Percentiles rank a stretch among this genome's conserved stretches.
phyloP scores from a whole-genome alignment of 2,797 vertebrate species.

The Masticophis lateralis region DNA sequence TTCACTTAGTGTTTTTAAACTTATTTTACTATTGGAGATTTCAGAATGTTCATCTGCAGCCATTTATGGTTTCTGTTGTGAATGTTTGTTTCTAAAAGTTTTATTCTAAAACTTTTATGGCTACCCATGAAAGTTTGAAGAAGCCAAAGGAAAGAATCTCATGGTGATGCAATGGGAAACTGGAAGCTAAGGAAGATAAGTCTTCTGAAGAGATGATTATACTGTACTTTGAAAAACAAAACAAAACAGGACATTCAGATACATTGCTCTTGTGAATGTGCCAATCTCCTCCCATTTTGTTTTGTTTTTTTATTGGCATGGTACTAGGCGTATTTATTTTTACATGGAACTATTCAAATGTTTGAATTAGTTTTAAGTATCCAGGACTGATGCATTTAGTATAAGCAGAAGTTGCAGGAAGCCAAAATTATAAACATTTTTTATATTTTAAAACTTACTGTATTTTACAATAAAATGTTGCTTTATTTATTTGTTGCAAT shows the following conservation, averaged over 20 bases:
- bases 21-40: not conserved
- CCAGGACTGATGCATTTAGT: not conserved
- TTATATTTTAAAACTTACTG: not conserved
- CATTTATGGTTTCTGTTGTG: not conserved
- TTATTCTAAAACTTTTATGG: not conserved
- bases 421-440: not conserved
- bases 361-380: not conserved
- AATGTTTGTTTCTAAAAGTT: not conserved
- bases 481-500: not conserved
- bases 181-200: not conserved
- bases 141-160: not conserved
- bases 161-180: not conserved
- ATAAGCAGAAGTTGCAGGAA: not conserved
- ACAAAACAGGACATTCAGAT: not conserved
- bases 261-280: not conserved
- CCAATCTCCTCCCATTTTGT: not conserved
- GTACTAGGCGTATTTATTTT: not conserved
- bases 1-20: not conserved
- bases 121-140: not conserved
- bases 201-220: not conserved
- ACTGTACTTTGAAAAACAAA: not conserved
- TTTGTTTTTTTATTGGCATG: not conserved
- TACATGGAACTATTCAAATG: not conserved
- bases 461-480: not conserved
- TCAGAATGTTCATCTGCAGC: not conserved